Evolutionary conservation across 2,113 vertebrate genomes (phyloP), one percentile per base, ranked within the genome.

Genomic region (Cyanoderma ruficeps): DNA sequence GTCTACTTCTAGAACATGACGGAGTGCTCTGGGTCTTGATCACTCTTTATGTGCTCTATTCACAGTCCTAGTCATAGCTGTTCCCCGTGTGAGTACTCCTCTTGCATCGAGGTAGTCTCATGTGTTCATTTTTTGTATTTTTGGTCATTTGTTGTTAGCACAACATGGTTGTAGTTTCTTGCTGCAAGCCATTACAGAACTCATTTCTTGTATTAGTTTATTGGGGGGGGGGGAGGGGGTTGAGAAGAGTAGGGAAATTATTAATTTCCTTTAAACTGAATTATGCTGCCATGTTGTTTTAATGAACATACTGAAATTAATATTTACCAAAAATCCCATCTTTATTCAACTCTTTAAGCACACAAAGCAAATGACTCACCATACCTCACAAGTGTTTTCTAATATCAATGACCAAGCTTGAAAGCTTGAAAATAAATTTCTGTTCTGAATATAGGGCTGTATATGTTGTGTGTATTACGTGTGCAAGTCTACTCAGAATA

Each of bases 221-320:
- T 31, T 53, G 16, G 8, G 14, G 1, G 0, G 0, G 9, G 42
- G 42, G 37, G 37, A 10, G 10, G 37, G 37, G 37, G 37, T 71
- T 23, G 25, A 65, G 63, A 97, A 84, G 16, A 85, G 8, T 50
- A 42, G 17, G 22, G 59, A 67, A 77, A 78, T 52, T 37, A 31
- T 8, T 87, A 0, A 37, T 94, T 85, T 88, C 7, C 11, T 71
- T 87, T 75, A 71, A 31, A 30, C 65, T 95, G 70, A 75, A 63
- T 68, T 92, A 68, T 42, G 57, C 89, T 86, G 89, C 17, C 14
- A 4, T 85, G 7, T 59, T 78, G 9, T 42, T 33, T 4, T 55
- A 75, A 46, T 41, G 56, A 92, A 91, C 80, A 63, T 89, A 82
- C 25, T 77, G 22, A 75, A 85, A 88, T 76, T 50, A 77, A 30